Evolutionary conservation across 2,113 vertebrate genomes (phyloP), one percentile per base, ranked within the genome.

Genomic region (Ciconia stormi): DNA sequence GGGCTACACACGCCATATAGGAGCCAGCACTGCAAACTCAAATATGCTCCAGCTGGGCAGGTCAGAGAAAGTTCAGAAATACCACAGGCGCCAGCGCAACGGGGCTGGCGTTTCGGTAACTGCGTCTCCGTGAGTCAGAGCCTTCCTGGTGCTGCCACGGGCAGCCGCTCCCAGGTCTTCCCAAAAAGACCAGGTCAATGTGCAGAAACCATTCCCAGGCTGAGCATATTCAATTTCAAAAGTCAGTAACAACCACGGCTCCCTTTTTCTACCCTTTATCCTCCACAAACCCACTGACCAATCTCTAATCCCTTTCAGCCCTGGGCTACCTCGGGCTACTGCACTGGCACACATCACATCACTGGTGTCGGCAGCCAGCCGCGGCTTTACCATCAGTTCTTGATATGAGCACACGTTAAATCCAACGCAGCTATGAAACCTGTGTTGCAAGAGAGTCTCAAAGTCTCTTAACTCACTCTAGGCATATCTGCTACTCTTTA

Each of bases 71-170:
- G 84, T 61, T 65, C 81, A 83, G 81, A 17, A 89, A 49, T 50
- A 11, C 40, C 12, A 4, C 80, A 44, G 74, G 90, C 52, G 22
- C 62, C 40, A 16, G 81, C 19, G 3, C 70, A 13, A 15, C 17
- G 2, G 62, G 73, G 78, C 40, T 2, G 7, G 74, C 16, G 2
- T 22, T 53, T 7, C 3, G 8, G 58, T 15, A 29, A 11, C 53
- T 1, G 7, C 5, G 5, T 9, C 69, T 29, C 73, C 7, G 0
- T 6, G 19, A 1, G 47, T 18, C 58, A 5, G 22, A 63, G 79
- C 82, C 17, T 46, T n/a, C 63, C 83, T 11, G 10, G 42, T 11
- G 44, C 87, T 40, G 79, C 69, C 23, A 1, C 1, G 1, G 29
- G 62, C 70, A 29, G 62, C 79, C 5, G 47, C 74, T 73, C 49